These are phyloP conservation scores for Siniperca scherzeri DNA, from an alignment of 2,797 vertebrate genomes.

Conservation along the genomic window DNA sequence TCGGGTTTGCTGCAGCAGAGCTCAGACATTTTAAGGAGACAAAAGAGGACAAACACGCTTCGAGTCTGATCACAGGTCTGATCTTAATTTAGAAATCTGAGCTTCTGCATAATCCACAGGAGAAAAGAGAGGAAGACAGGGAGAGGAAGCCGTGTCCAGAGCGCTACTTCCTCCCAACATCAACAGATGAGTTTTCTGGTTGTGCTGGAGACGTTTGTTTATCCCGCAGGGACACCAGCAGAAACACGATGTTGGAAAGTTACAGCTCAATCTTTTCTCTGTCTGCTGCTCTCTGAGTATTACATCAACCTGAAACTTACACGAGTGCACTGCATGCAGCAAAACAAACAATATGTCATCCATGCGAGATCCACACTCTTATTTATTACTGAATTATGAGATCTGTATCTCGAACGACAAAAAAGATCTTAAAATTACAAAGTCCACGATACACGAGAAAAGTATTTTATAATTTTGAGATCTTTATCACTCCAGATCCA, in stretches of 20 bases:
- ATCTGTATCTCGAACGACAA: too few species aligned
- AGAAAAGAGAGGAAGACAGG: slow-evolving; percentile 9
- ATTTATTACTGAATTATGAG: too few species aligned
- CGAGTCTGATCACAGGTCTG: not conserved
- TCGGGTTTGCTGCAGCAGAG: not conserved
- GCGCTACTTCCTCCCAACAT: slow-evolving; percentile 29
- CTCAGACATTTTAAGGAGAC: not conserved
- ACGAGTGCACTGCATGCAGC: too few species aligned
- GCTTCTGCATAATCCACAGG: not conserved
- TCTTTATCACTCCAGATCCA: too few species aligned
- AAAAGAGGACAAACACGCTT: not conserved
- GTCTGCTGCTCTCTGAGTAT: not conserved
- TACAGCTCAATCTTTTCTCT: not conserved
- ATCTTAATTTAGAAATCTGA: not conserved
- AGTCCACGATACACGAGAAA: too few species aligned
- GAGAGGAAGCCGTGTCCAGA: slow-evolving; percentile 17
- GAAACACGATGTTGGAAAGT: slow-evolving; percentile 6
- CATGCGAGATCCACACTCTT: too few species aligned
- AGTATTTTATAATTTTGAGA: too few species aligned
- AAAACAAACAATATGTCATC: too few species aligned
- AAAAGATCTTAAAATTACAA: too few species aligned
- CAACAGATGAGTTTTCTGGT: slow-evolving; percentile 50
- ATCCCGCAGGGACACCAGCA: not conserved
- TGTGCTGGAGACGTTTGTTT: slow-evolving; percentile 27
- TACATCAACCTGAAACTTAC: not conserved